A percentile compares a stretch with the other conserved stretches of the same genome.
These are phyloP conservation scores for Gymnocephalus cernua DNA, from an alignment of 2,113 vertebrate genomes.

Conservation along the genomic window DNA sequence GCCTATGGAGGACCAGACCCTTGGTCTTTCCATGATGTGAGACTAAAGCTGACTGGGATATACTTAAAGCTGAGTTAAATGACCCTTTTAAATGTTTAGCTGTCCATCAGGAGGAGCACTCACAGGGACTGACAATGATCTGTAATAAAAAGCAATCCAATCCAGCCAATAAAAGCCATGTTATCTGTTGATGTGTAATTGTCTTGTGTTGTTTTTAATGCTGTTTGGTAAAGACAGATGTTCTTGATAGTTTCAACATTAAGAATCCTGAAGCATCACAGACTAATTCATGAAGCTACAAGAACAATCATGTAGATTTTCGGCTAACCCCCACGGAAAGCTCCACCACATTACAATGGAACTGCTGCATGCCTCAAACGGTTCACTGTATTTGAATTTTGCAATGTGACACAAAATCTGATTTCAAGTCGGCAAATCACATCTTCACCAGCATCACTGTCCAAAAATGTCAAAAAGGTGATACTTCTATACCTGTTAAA, in stretches of 20 bases:
- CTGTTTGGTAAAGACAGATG: not conserved
- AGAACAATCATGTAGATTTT: not conserved
- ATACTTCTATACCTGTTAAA: not conserved
- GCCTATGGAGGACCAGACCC: not conserved
- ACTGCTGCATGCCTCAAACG: not conserved
- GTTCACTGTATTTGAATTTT: not conserved
- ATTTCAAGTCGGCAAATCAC: not conserved
- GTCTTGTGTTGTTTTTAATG: not conserved
- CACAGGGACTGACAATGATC: not conserved
- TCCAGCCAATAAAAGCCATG: not conserved
- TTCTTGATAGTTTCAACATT: not conserved
- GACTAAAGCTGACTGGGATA: constrained; percentile 1
- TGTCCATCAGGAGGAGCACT: constrained; percentile 9
- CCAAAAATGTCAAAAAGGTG: not conserved
- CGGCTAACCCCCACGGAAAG: not conserved
- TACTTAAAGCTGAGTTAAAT: not conserved
- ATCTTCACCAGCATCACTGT: not conserved
- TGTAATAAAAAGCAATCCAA: not conserved
- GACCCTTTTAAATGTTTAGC: not conserved
- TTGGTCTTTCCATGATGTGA: constrained; percentile 19
- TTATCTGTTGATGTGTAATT: not conserved
- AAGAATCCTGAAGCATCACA: not conserved
- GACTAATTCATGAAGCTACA: too few relatives aligned
- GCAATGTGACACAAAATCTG: not conserved
- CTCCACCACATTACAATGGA: not conserved